A percentile compares a stretch with the other conserved stretches of the same genome.
Conservation (phyloP, 2,888 invertebrate species). For the Archaeoteleia sp. region DNA sequence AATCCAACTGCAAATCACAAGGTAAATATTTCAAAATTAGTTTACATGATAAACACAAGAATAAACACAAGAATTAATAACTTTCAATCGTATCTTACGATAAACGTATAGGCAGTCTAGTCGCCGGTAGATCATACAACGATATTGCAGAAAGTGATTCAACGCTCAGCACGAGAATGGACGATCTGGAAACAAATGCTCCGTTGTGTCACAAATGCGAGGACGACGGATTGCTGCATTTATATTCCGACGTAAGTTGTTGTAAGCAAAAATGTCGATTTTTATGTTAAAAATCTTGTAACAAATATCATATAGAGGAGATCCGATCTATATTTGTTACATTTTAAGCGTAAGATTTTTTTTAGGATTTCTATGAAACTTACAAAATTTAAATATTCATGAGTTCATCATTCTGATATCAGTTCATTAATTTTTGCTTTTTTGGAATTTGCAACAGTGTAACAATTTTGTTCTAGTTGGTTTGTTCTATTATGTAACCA, state of each 20-base stretch:
- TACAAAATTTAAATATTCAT: not conserved
- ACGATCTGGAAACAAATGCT: constrained; percentile 52
- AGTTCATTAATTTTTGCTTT: too few species aligned
- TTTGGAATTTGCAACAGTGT: too few species aligned
- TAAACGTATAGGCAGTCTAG: constrained; percentile 32
- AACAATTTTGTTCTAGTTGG: too few species aligned
- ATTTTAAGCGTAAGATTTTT: too few species aligned
- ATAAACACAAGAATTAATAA: constrained; percentile 23
- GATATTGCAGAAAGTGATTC: constrained; percentile 45
- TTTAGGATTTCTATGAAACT: too few species aligned
- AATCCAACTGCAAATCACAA: constrained; percentile 30
- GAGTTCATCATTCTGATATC: too few species aligned
- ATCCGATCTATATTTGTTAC: not conserved
- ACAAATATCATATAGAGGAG: not conserved
- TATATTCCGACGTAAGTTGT: constrained; percentile 68
- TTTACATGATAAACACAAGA: too few species aligned
- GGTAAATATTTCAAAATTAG: constrained; percentile 20
- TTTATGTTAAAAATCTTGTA: not conserved
- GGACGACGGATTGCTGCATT: constrained; percentile 68
- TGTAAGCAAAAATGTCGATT: constrained; percentile 1
- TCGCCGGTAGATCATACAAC: constrained; percentile 30
- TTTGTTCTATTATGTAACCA: too few species aligned
- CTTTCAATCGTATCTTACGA: constrained; percentile 43
- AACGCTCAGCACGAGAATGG: constrained; percentile 42
- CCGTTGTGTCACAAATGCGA: constrained; percentile 65